These are phyloP conservation scores for Mormyrops boulengeri DNA, from an alignment of 2,797 vertebrate species.

Conservation along the genomic window DNA sequence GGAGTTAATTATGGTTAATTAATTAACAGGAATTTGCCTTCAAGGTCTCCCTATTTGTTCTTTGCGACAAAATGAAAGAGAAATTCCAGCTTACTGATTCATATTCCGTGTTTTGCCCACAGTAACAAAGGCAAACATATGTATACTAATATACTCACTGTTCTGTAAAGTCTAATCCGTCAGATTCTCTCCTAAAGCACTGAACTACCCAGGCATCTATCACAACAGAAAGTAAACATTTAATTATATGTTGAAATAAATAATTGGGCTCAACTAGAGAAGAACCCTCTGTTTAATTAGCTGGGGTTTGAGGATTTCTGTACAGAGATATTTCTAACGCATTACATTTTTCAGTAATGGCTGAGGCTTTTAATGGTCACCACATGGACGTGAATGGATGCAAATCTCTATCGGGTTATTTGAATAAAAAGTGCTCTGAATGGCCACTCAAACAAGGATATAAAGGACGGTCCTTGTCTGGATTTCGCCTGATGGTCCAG, in stretches of 20 bases:
- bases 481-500: not conserved
- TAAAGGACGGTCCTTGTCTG: not conserved
- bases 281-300: slow-evolving; percentile 72
- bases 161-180: slow-evolving; percentile 36
- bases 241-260: slow-evolving; percentile 99
- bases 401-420: not conserved
- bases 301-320: not conserved
- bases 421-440: not conserved
- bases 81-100: not conserved
- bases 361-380: not conserved
- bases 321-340: not conserved
- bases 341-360: not conserved
- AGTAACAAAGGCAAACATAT: not conserved
- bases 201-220: slow-evolving; percentile 97
- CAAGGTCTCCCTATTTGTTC: not conserved
- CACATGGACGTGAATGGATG: not conserved
- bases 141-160: not conserved
- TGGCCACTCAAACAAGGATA: not conserved
- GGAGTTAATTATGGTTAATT: not conserved
- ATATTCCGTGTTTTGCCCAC: not conserved
- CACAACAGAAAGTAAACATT: slow-evolving; percentile 99
- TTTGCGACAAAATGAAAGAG: not conserved
- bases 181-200: slow-evolving; percentile 80
- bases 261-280: slow-evolving; percentile 88
- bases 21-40: not conserved